These are phyloP conservation scores for Mirounga angustirostris DNA, from an alignment of 2,113 vertebrate species.

Conservation along the genomic window DNA sequence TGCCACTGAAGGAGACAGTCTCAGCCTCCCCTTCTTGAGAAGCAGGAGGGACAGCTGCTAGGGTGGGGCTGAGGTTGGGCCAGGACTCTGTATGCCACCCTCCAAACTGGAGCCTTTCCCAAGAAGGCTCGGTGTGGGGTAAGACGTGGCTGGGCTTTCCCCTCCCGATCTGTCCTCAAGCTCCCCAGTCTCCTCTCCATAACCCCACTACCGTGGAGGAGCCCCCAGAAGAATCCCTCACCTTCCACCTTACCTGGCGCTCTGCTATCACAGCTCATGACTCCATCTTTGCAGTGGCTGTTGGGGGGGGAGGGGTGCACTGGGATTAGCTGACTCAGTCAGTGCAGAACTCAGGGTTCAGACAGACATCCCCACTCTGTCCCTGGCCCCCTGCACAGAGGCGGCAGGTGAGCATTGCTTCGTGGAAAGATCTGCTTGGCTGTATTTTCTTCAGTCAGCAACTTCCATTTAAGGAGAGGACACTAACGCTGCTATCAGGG, in stretches of 20 bases:
- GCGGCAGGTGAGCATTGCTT: not conserved
- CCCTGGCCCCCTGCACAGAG: not conserved
- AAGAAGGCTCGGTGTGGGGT: not conserved
- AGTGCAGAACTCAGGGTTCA: not conserved
- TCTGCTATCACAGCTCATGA: slow-evolving; percentile 91
- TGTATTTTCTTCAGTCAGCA: not conserved
- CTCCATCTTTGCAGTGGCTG: slow-evolving; percentile 94
- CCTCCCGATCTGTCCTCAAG: not conserved
- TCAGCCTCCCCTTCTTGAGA: not conserved
- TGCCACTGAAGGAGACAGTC: not conserved
- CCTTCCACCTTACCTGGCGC: slow-evolving; percentile 85
- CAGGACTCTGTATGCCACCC: not conserved
- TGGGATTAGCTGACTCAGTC: not conserved
- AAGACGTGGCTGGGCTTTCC: not conserved
- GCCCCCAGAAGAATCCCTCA: not conserved
- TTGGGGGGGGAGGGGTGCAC: not conserved
- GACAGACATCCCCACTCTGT: not conserved
- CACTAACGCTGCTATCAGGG: not conserved
- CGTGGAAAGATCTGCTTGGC: not conserved
- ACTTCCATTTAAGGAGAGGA: not conserved
- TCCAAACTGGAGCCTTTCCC: not conserved
- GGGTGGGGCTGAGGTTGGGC: not conserved
- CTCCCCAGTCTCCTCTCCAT: not conserved
- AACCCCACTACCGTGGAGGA: not conserved
- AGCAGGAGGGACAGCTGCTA: not conserved